phyloP scores from a whole-genome alignment of 2,113 vertebrate genomes.

The Clarias macrocephalus region DNA sequence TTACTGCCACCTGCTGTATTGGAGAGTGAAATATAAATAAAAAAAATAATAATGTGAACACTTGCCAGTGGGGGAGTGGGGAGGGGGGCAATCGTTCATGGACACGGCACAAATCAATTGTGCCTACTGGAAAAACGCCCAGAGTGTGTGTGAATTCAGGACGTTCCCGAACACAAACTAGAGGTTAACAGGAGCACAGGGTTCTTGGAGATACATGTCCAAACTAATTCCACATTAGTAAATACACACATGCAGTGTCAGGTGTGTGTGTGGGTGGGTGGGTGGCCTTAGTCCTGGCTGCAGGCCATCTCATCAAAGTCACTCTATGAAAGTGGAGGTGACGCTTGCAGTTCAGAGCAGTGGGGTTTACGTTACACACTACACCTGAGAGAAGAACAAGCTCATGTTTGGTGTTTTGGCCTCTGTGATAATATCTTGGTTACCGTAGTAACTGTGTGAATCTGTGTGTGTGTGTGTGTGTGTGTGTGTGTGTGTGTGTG shows the following conservation, averaged over 20 bases:
- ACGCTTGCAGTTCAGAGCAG: constrained; percentile 62
- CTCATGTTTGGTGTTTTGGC: constrained; percentile 65
- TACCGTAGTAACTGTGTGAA: constrained; percentile 47
- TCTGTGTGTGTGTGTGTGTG: constrained; percentile 41
- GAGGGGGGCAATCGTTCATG: no score
- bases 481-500: constrained; percentile 27
- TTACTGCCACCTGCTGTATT: no score
- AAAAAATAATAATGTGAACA: no score
- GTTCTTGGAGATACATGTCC: constrained; percentile 60
- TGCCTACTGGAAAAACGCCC: no score
- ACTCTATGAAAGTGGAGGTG: constrained; percentile 66
- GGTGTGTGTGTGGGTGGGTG: constrained; percentile 61
- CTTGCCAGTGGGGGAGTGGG: no score
- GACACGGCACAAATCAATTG: no score
- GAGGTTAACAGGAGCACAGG: constrained; percentile 53
- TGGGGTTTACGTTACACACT: constrained; percentile 67
- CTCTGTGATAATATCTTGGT: constrained; percentile 58
- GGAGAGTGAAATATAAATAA: no score
- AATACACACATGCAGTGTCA: not conserved
- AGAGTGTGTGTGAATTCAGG: not conserved
- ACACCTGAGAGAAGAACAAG: constrained; percentile 61
- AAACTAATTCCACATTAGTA: constrained; percentile 55
- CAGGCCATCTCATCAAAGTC: constrained; percentile 70
- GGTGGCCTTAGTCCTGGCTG: constrained; percentile 59
- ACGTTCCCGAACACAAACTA: constrained; percentile 40